Conservation (phyloP, 2,113 vertebrate species). For the Atractosteus spatula region DNA sequence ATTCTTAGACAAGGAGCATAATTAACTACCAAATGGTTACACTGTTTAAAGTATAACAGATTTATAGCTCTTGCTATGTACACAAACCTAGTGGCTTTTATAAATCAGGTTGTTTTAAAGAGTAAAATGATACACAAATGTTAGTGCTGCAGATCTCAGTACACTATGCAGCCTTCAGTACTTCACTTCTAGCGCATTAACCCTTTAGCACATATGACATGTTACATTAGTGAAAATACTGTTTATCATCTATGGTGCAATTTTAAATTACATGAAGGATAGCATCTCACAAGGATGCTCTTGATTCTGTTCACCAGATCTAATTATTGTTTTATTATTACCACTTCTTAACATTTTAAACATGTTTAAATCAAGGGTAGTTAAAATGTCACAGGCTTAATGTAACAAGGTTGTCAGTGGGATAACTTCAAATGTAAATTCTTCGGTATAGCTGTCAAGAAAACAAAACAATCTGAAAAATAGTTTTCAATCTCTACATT, state of each 20-base stretch:
- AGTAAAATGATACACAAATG: conserved; percentile 53
- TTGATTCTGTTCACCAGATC: background rate
- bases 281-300: background rate
- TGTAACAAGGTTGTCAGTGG: no score
- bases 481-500: no score
- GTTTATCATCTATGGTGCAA: background rate
- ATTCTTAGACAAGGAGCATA: conserved; percentile 10
- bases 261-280: no score
- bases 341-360: background rate
- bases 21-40: conserved; percentile 23
- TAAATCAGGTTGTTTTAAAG: conserved; percentile 52
- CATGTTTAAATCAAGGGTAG: background rate
- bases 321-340: background rate
- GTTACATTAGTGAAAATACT: background rate
- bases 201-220: background rate
- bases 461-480: no score
- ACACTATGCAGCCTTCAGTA: conserved; percentile 27
- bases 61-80: conserved; percentile 52
- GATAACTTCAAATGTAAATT: no score
- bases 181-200: background rate
- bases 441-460: no score
- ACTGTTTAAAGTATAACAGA: conserved; percentile 55
- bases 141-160: conserved; percentile 55
- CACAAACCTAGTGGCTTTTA: conserved; percentile 50
- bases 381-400: no score